Evolutionary conservation across 2,888 invertebrate genomes (phyloP).

Genomic region (Cantharis nigra): DNA sequence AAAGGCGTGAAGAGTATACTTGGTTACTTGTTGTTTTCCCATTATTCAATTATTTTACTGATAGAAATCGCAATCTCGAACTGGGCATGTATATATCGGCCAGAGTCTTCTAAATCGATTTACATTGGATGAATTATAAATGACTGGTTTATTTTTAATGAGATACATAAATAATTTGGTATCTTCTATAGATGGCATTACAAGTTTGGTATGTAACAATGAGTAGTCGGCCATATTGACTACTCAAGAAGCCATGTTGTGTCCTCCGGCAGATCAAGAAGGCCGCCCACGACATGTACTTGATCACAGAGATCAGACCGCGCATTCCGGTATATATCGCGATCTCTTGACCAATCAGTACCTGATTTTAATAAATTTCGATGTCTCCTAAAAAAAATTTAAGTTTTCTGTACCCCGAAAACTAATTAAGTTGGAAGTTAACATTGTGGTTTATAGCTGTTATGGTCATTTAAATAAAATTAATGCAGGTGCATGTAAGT

Average conservation of each 20-base stretch:
- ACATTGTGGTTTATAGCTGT: background rate
- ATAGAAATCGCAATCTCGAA: background rate
- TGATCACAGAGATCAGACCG: constrained; percentile 46
- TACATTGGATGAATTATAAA: background rate
- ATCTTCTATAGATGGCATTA: constrained; percentile 20
- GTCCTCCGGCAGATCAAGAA: constrained; percentile 50
- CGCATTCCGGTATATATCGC: constrained; percentile 34
- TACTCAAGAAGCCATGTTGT: constrained; percentile 58
- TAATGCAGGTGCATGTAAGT: background rate
- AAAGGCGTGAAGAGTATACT: background rate
- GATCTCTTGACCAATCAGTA: constrained; percentile 29
- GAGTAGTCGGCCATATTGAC: constrained; percentile 55
- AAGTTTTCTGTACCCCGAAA: background rate
- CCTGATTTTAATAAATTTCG: constrained; percentile 23
- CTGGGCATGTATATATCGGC: background rate
- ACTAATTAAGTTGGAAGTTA: background rate
- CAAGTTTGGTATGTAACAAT: constrained; percentile 42
- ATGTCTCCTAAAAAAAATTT: background rate
- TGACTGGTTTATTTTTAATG: background rate
- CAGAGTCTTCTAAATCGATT: background rate
- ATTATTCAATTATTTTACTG: background rate
- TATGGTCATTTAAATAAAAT: background rate
- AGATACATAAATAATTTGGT: constrained; percentile 20
- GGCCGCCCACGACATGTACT: constrained; percentile 52
- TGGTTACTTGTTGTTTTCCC: background rate